Evolutionary conservation across 2,888 invertebrate species (phyloP).

Genomic region (Drosophila koepferae): DNA sequence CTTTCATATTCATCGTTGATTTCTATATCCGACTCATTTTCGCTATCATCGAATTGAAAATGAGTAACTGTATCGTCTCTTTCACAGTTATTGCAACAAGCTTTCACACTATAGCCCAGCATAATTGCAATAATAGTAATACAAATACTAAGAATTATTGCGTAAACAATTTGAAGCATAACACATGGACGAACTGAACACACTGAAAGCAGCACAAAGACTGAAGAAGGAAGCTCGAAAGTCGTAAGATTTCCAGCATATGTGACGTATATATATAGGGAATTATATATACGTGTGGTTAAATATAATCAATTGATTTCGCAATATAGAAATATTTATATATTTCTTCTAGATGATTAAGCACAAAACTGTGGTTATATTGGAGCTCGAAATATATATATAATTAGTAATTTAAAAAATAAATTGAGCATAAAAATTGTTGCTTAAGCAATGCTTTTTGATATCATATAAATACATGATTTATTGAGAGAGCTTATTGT

Average conservation of each 20-base stretch:
- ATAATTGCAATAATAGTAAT: constrained; percentile 20
- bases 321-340: no score
- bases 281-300: no score
- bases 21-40: constrained; percentile 9
- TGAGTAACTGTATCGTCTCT: neutral
- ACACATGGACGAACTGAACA: constrained; percentile 4
- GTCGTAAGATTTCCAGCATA: neutral
- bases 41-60: constrained; percentile 15
- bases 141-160: neutral
- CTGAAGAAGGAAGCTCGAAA: neutral
- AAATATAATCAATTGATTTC: no score
- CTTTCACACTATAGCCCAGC: constrained; percentile 4
- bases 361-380: no score
- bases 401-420: no score
- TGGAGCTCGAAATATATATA: no score
- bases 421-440: no score
- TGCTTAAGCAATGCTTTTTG: no score
- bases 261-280: neutral
- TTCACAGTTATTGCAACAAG: constrained; percentile 5
- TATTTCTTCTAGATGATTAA: no score
- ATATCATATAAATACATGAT: no score
- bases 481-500: no score
- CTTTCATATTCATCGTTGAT: constrained; percentile 1
- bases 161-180: constrained; percentile 6
- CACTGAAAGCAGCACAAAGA: constrained; percentile 7